phyloP scores from a whole-genome alignment of 2,113 vertebrate species.

The Scomber scombrus region DNA sequence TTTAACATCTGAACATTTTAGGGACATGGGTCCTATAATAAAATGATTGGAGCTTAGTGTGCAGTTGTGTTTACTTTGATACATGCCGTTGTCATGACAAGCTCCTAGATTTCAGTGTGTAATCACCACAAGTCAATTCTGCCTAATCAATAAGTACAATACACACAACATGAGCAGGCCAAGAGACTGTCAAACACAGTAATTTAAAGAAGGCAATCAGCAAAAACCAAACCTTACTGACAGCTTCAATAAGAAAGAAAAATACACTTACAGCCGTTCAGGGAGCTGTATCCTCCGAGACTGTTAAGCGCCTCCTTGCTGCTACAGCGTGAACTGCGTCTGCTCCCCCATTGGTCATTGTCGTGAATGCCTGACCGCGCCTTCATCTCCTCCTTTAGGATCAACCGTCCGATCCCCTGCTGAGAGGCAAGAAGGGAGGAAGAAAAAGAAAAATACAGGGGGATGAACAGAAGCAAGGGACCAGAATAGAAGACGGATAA shows the following conservation, averaged over 20 bases:
- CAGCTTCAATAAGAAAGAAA: background rate
- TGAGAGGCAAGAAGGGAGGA: background rate
- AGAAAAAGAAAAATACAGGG: background rate
- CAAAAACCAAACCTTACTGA: no score
- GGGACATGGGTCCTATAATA: no score
- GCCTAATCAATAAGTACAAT: no score
- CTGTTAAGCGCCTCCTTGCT: conserved; percentile 94
- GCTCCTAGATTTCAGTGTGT: no score
- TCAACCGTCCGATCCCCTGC: conserved; percentile 96
- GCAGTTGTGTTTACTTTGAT: no score
- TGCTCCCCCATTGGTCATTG: conserved; percentile 93
- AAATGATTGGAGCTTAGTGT: no score
- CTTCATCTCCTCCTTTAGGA: conserved; percentile 99
- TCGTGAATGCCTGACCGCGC: conserved; percentile 91
- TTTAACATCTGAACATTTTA: no score
- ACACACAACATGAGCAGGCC: background rate
- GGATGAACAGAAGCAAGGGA: conserved; percentile 4
- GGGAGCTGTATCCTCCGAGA: conserved; percentile 88
- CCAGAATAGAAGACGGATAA: background rate
- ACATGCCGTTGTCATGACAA: no score
- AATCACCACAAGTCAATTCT: no score
- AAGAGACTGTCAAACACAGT: background rate
- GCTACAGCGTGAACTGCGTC: conserved; percentile 90
- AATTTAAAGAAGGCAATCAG: background rate
- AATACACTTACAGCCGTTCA: conserved; percentile 92